phyloP scores from a whole-genome alignment of 92 coral and sea anemone genomes.

The Porites divaricata region DNA sequence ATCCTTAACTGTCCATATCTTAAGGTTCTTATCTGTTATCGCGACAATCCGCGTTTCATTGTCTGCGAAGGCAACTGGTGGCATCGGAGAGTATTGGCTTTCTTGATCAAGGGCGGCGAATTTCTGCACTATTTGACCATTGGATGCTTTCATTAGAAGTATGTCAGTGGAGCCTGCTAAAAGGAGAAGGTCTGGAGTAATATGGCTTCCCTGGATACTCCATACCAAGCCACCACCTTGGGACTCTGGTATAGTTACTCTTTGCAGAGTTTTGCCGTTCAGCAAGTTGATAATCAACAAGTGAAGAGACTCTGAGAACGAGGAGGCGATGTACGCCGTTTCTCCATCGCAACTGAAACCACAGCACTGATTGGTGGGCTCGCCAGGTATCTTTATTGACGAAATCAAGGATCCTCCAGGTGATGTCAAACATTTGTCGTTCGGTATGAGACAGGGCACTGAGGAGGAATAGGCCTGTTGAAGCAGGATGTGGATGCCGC shows the following conservation, averaged over 20 bases:
- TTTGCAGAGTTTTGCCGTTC: slow-evolving; percentile 76
- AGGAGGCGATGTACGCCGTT: slow-evolving; percentile 67
- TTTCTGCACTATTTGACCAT: slow-evolving; percentile 73
- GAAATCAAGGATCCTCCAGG: slow-evolving; percentile 92
- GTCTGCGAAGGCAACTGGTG: slow-evolving; percentile 86
- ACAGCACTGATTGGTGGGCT: slow-evolving; percentile 63
- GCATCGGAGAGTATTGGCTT: slow-evolving; percentile 63
- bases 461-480: slow-evolving; percentile 78
- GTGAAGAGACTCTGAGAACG: slow-evolving; percentile 65
- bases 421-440: slow-evolving; percentile 79
- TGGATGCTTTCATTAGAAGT: slow-evolving; percentile 68
- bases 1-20: slow-evolving; percentile 81
- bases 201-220: slow-evolving; percentile 61
- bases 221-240: slow-evolving; percentile 65
- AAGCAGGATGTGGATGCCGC: slow-evolving; percentile 59
- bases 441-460: slow-evolving; percentile 85
- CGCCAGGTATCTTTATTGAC: slow-evolving; percentile 70
- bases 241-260: slow-evolving; percentile 83
- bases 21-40: slow-evolving; percentile 73
- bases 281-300: slow-evolving; percentile 60
- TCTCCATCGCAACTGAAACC: slow-evolving; percentile 84
- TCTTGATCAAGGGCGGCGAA: slow-evolving; percentile 79
- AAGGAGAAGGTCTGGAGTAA: slow-evolving; percentile 58
- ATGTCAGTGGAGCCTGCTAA: slow-evolving; percentile 84
- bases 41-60: slow-evolving; percentile 75